These are phyloP conservation scores for Drosophila nr. perissopoda DNA, from an alignment of 2,888 invertebrate species.

Conservation along the genomic window DNA sequence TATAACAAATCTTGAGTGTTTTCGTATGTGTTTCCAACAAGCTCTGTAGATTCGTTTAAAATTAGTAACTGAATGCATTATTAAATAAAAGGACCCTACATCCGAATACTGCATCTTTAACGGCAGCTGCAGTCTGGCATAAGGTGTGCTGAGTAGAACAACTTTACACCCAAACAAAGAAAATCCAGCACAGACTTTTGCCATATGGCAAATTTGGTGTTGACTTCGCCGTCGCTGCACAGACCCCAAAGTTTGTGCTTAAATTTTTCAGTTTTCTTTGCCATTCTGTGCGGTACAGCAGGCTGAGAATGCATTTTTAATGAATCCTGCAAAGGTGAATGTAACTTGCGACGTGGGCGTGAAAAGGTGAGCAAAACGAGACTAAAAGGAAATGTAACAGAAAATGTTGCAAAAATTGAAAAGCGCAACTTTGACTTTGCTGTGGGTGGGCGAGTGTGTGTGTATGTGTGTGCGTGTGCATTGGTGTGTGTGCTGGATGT, in stretches of 20 bases:
- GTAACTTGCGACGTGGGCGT: conserved; percentile 50
- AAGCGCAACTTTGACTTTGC: conserved; percentile 67
- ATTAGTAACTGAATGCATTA: not conserved
- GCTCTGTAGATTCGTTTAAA: not conserved
- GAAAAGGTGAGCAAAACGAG: conserved; percentile 36
- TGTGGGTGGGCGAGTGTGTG: conserved; percentile 11
- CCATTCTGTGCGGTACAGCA: conserved; percentile 41
- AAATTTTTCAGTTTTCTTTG: conserved; percentile 52
- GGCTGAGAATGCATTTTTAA: conserved; percentile 70
- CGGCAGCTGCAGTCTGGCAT: conserved; percentile 22
- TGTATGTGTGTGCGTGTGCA: conserved; percentile 7
- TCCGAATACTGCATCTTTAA: conserved; percentile 36
- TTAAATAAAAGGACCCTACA: conserved; percentile 4
- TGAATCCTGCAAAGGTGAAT: conserved; percentile 67
- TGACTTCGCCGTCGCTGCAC: conserved; percentile 15
- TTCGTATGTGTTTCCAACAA: not conserved
- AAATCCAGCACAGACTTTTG: conserved; percentile 53
- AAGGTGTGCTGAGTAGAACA: conserved; percentile 15
- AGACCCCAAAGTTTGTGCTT: conserved; percentile 50
- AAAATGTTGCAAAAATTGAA: conserved; percentile 66
- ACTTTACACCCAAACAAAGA: conserved; percentile 40
- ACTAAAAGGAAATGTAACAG: conserved; percentile 57
- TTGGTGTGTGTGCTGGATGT: not conserved
- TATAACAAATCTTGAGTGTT: not conserved
- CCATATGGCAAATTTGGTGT: conserved; percentile 62